Evolutionary conservation across 2,797 vertebrate species (phyloP), one percentile per base, ranked within the genome.

Genomic region (Crocodylus rhombifer): DNA sequence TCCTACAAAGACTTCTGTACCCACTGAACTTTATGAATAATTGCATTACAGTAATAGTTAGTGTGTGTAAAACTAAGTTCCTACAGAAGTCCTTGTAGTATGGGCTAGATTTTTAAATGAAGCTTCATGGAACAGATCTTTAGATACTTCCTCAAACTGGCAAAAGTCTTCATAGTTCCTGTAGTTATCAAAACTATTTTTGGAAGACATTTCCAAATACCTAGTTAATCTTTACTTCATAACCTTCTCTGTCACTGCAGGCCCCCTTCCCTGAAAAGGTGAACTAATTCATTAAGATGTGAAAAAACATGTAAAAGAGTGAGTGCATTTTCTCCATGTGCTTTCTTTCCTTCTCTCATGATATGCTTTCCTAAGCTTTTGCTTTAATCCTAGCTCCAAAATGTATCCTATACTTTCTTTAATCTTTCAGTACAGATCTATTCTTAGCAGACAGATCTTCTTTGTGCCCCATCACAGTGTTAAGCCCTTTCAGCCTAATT

Each of bases 401-500:
- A 11, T 0, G 1, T 81, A 95, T 94, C 89, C 88, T 86, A 36
- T 73, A 56, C 61, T 93, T 95, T 90, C 0, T 3, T 92, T 92
- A 92, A 88, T 92, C 84, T 93, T 91, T 64, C 79, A 80, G 71
- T 67, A 75, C 69, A 93, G 80, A 89, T 94, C 94, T 84, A 26
- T 88, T 95, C 86, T 86, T 33, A 1, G 87, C 91, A 94, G 90
- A 95, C 83, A 4, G 21, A 63, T 91, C 33, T 61, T 93, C 85
- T 93, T 92, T 95, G 65, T 89, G 80, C 93, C 67, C 90, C 87
- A 96, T 88, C 75, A 93, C 42, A 92, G 84, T 87, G 82, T 89
- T 93, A 95, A 94, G 74, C 75, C 84, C 87, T 91, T 95, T 93
- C 89, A 94, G 67, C 58, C 83, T 94, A 60, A 91, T 81, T 86